A percentile compares a stretch with the other conserved stretches of the same genome.
Evolutionary conservation across 2,888 invertebrate genomes (phyloP).

Genomic region (Cephus spinipes): DNA sequence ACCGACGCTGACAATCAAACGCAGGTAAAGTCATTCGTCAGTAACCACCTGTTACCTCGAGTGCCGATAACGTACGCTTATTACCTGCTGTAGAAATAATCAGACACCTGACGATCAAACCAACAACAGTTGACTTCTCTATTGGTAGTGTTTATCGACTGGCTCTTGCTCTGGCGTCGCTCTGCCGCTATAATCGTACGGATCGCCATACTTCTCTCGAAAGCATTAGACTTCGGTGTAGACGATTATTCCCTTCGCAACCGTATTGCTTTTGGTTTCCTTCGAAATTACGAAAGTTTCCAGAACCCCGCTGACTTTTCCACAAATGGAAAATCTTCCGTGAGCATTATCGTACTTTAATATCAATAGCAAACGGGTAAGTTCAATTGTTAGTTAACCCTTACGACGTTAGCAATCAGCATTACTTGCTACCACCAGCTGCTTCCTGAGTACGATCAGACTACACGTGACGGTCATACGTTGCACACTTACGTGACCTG

Average conservation of each 20-base stretch:
- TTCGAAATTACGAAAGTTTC: background rate
- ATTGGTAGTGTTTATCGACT: background rate
- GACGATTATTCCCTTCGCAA: background rate
- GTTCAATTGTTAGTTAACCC: slow-evolving; percentile 62
- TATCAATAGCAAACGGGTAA: slow-evolving; percentile 42
- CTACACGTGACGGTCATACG: slow-evolving; percentile 41
- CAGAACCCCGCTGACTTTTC: background rate
- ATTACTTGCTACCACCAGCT: slow-evolving; percentile 50
- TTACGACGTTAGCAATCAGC: slow-evolving; percentile 48
- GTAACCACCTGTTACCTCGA: background rate
- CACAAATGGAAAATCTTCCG: background rate
- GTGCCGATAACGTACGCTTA: background rate
- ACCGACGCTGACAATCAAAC: slow-evolving; percentile 13
- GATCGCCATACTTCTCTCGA: background rate
- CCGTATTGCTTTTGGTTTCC: background rate
- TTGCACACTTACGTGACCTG: slow-evolving; percentile 11
- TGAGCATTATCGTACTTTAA: slow-evolving; percentile 37
- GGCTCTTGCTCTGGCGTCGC: background rate
- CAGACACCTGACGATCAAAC: background rate
- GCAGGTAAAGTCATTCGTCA: slow-evolving; percentile 8
- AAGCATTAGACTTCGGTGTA: no score
- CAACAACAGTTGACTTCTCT: background rate
- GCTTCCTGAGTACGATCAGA: slow-evolving; percentile 46
- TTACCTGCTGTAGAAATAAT: background rate
- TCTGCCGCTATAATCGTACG: background rate